These are phyloP conservation scores for Phylloscopus collybita DNA, from an alignment of 2,797 vertebrate species.

Conservation along the genomic window DNA sequence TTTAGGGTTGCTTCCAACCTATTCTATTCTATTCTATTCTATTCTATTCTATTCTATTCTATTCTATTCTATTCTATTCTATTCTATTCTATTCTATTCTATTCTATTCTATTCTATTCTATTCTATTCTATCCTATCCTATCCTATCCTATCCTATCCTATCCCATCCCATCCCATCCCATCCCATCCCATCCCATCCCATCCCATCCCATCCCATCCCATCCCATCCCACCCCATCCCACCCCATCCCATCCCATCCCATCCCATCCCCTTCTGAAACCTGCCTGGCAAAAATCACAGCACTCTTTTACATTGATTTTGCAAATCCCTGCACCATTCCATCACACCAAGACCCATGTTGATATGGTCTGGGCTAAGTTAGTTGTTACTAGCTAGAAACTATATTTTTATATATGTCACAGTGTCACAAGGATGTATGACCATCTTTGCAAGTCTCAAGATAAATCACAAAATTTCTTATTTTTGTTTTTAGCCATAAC, in stretches of 20 bases:
- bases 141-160: too few species aligned
- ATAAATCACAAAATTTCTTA: background rate
- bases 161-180: too few species aligned
- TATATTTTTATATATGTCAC: background rate
- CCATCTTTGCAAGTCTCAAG: background rate
- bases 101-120: background rate
- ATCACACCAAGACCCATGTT: background rate
- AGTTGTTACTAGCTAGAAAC: background rate
- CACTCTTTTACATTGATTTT: background rate
- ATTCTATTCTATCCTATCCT: too few species aligned
- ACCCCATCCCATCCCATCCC: background rate
- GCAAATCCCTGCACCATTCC: background rate
- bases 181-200: background rate
- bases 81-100: background rate
- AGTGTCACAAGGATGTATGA: background rate
- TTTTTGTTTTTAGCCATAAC: background rate
- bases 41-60: background rate
- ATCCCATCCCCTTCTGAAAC: background rate
- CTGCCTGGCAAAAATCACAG: background rate
- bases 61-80: background rate
- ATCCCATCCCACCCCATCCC: background rate
- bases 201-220: accelerated
- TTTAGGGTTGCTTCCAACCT: background rate
- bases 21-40: too few species aligned
- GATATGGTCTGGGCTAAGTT: background rate